Conservation (phyloP, 1,140 invertebrate genomes). For the Eriosoma lanigerum region DNA sequence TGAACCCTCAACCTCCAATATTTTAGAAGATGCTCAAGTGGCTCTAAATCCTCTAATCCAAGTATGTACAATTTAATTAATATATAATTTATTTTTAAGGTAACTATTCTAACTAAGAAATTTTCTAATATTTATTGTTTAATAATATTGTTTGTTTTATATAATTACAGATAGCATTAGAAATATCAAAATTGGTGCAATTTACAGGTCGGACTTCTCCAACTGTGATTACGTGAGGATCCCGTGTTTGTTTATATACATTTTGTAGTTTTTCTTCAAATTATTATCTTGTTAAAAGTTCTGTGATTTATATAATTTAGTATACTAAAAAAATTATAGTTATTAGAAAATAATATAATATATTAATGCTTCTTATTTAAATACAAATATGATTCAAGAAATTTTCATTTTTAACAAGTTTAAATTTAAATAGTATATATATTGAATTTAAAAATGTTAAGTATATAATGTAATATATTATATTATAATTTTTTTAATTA, state of each 20-base stretch:
- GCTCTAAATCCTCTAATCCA: slow-evolving; percentile 85
- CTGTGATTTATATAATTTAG: slow-evolving; percentile 38
- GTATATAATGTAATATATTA: too few species aligned
- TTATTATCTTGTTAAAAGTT: slow-evolving; percentile 26
- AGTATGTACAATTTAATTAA: slow-evolving; percentile 56
- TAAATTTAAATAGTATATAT: not conserved
- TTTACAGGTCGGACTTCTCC: slow-evolving; percentile 86
- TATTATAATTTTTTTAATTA: not conserved
- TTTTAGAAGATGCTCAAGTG: slow-evolving; percentile 74
- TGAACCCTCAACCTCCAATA: slow-evolving; percentile 68
- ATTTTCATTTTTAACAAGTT: not conserved
- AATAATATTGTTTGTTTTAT: slow-evolving; percentile 7
- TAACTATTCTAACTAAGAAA: too few species aligned
- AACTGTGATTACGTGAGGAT: slow-evolving; percentile 92
- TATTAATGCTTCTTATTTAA: not conserved
- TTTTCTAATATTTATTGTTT: not conserved
- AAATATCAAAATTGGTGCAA: slow-evolving; percentile 79
- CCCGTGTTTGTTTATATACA: not conserved
- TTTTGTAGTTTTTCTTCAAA: slow-evolving; percentile 24
- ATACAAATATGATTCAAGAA: not conserved
- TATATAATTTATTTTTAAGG: not conserved
- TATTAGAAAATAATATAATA: slow-evolving; percentile 9
- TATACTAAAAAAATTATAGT: not conserved
- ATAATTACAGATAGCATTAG: slow-evolving; percentile 67
- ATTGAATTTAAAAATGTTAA: too few species aligned